These are phyloP conservation scores for Platygyra sinensis DNA, from an alignment of 64 coral and sea anemone species.

Conservation along the genomic window DNA sequence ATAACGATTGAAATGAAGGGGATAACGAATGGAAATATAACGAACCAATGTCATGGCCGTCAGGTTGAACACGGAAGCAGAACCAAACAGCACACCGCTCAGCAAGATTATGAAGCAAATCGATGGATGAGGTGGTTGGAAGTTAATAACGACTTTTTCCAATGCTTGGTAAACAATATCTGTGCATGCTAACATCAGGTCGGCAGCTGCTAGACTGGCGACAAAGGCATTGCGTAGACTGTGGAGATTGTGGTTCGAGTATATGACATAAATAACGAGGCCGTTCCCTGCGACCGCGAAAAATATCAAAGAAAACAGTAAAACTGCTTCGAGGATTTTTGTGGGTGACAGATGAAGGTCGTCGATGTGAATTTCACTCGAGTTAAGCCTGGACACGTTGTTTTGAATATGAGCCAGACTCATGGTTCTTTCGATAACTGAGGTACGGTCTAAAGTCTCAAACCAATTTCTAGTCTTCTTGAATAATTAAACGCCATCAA, in stretches of 20 bases:
- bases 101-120: conserved; percentile 72
- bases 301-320: conserved; percentile 33
- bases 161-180: conserved; percentile 62
- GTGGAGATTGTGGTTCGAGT: conserved; percentile 51
- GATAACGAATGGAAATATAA: conserved; percentile 69
- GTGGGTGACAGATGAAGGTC: neutral
- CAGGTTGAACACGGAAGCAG: conserved; percentile 73
- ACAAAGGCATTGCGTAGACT: conserved; percentile 68
- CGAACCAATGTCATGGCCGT: conserved; percentile 77
- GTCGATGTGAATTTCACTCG: neutral
- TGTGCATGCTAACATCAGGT: conserved; percentile 58
- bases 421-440: neutral
- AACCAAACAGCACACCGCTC: conserved; percentile 62
- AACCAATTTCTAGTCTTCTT: too few relatives aligned
- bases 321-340: conserved; percentile 43
- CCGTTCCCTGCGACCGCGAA: conserved; percentile 65
- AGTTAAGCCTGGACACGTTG: neutral
- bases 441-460: too few relatives aligned
- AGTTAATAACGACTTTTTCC: conserved; percentile 47
- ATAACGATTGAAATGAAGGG: too few relatives aligned
- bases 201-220: conserved; percentile 63
- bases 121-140: conserved; percentile 10
- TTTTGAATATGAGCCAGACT: neutral
- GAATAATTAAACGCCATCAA: too few relatives aligned
- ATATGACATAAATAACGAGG: conserved; percentile 68